Conservation (phyloP, 2,797 vertebrate genomes). For the Gymnopithys bicolor region DNA sequence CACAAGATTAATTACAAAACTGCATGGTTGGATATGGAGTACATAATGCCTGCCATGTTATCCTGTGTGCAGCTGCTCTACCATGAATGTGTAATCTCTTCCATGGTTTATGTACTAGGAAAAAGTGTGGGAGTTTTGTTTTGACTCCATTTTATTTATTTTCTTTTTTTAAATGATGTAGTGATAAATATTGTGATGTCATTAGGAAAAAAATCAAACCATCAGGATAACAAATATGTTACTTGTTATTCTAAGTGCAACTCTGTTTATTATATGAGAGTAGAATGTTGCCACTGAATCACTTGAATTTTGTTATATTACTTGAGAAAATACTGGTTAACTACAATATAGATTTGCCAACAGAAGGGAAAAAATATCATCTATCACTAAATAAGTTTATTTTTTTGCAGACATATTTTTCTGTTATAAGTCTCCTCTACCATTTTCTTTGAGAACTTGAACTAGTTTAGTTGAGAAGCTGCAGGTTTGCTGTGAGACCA, state of each 20-base stretch:
- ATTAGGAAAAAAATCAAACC: neutral
- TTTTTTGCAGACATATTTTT: neutral
- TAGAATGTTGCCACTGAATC: neutral
- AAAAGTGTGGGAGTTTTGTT: neutral
- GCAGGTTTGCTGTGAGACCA: neutral
- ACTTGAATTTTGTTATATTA: neutral
- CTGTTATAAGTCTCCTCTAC: neutral
- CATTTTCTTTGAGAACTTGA: neutral
- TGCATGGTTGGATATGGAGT: constrained; percentile 43
- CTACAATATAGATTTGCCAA: neutral
- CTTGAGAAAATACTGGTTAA: neutral
- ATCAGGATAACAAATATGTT: neutral
- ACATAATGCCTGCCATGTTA: constrained; percentile 15
- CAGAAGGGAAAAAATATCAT: neutral
- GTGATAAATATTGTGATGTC: neutral
- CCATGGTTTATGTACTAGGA: neutral
- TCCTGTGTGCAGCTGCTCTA: neutral
- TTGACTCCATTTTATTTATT: neutral
- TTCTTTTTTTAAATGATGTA: neutral
- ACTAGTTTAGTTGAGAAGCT: neutral
- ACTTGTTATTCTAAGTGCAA: neutral
- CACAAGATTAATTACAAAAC: constrained; percentile 71
- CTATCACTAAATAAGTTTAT: neutral
- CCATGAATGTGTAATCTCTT: neutral
- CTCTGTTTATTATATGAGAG: neutral